Conservation (phyloP, 2,888 invertebrate genomes). For the Xanthorhoe spadicearia region DNA sequence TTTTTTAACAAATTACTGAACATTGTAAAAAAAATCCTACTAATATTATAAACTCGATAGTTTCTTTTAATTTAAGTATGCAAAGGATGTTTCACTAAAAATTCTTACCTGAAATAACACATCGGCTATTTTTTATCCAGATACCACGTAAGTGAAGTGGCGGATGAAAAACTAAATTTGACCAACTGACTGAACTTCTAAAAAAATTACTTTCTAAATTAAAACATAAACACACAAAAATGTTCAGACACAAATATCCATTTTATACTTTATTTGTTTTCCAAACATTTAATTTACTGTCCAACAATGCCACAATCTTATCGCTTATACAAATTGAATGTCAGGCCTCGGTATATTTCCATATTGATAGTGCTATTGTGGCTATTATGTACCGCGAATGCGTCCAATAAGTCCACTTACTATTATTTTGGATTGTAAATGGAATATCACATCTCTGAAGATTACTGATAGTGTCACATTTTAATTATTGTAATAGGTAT, state of each 20-base stretch:
- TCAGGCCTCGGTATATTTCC: constrained; percentile 52
- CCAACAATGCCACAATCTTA: constrained; percentile 36
- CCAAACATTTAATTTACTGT: constrained; percentile 20
- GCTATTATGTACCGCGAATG: constrained; percentile 9
- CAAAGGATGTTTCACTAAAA: no score
- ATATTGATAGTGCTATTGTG: constrained; percentile 48
- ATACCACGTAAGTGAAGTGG: no score
- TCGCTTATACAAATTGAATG: constrained; percentile 51
- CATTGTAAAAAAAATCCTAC: no score
- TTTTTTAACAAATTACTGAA: no score
- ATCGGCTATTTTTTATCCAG: no score
- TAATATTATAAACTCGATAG: no score
- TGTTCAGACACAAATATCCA: background rate
- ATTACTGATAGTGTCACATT: background rate
- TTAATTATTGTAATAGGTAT: background rate
- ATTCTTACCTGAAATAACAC: no score
- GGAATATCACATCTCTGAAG: background rate
- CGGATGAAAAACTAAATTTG: no score
- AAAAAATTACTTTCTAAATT: background rate
- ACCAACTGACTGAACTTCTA: background rate
- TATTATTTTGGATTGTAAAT: background rate
- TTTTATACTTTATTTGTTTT: constrained; percentile 1
- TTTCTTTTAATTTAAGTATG: no score
- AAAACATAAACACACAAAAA: background rate
- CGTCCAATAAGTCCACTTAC: constrained; percentile 21